A percentile compares a stretch with the other conserved stretches of the same genome.
Conservation (phyloP, 2,888 invertebrate genomes). For the Agonopterix subpropinquella region DNA sequence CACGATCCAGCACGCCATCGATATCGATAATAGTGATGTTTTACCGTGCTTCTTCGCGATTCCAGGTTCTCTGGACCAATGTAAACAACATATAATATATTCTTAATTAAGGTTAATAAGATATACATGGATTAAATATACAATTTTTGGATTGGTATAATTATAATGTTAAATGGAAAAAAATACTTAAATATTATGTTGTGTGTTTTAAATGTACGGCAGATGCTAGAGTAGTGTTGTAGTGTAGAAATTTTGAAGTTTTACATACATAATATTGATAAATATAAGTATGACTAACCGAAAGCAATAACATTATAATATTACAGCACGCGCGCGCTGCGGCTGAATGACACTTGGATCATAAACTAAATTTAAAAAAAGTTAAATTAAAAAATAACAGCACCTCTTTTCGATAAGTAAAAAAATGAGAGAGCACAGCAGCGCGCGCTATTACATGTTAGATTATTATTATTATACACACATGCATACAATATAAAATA, state of each 20-base stretch:
- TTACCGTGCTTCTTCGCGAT: slow-evolving; percentile 37
- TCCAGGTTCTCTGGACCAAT: slow-evolving; percentile 67
- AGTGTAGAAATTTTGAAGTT: slow-evolving; percentile 73
- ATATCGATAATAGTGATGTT: slow-evolving; percentile 30
- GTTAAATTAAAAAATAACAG: slow-evolving; percentile 2
- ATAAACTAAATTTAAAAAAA: slow-evolving; percentile 9
- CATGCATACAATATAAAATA: slow-evolving; percentile 57
- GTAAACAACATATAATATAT: slow-evolving; percentile 51
- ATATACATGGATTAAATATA: slow-evolving; percentile 52
- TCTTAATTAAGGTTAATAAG: slow-evolving; percentile 54
- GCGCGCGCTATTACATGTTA: slow-evolving; percentile 54
- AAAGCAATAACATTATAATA: slow-evolving; percentile 68
- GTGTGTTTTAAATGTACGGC: slow-evolving; percentile 70
- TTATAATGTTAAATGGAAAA: slow-evolving; percentile 49
- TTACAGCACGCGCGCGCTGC: slow-evolving; percentile 64
- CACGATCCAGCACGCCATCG: slow-evolving; percentile 41
- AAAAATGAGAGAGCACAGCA: slow-evolving; percentile 31
- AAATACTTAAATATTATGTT: slow-evolving; percentile 41
- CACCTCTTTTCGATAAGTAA: slow-evolving; percentile 3
- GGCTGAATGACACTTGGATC: slow-evolving; percentile 17
- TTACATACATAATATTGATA: slow-evolving; percentile 53
- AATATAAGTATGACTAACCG: slow-evolving; percentile 62
- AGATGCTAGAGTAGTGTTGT: slow-evolving; percentile 68
- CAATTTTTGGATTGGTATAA: slow-evolving; percentile 70
- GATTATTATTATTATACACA: slow-evolving; percentile 58